A percentile compares a stretch with the other conserved stretches of the same genome.
These are phyloP conservation scores for Falco novaeseelandiae DNA, from an alignment of 2,797 vertebrate species.

Conservation along the genomic window DNA sequence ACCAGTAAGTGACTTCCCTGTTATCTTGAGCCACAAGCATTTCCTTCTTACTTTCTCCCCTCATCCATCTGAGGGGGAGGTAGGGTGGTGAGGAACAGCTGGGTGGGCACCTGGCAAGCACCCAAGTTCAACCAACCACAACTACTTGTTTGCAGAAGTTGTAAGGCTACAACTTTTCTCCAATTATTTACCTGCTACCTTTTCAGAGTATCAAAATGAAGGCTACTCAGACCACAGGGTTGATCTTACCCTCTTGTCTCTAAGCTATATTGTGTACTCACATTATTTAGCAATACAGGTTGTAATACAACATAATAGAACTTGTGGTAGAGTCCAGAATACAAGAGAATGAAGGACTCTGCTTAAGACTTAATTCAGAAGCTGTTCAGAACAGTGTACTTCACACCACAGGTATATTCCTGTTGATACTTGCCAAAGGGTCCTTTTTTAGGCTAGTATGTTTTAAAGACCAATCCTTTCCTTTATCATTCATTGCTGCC, in stretches of 20 bases:
- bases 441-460: not conserved
- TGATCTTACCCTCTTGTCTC: not conserved
- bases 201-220: not conserved
- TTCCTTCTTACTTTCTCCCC: not conserved
- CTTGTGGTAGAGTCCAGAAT: not conserved
- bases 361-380: not conserved
- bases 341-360: not conserved
- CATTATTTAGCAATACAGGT: not conserved
- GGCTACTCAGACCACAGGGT: not conserved
- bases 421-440: not conserved
- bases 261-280: not conserved
- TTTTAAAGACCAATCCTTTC: not conserved
- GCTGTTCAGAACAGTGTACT: not conserved
- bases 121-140: not conserved
- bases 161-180: not conserved
- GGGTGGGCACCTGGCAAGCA: not conserved
- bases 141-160: not conserved
- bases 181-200: not conserved
- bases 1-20: fast-evolving
- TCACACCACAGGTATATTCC: fast-evolving
- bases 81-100: not conserved
- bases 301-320: not conserved
- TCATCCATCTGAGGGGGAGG: not conserved
- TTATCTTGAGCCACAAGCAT: not conserved
- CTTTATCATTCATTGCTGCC: not conserved